Evolutionary conservation across 2,797 vertebrate species (phyloP), one percentile per base, ranked within the genome.

Genomic region (Nothura maculosa): DNA sequence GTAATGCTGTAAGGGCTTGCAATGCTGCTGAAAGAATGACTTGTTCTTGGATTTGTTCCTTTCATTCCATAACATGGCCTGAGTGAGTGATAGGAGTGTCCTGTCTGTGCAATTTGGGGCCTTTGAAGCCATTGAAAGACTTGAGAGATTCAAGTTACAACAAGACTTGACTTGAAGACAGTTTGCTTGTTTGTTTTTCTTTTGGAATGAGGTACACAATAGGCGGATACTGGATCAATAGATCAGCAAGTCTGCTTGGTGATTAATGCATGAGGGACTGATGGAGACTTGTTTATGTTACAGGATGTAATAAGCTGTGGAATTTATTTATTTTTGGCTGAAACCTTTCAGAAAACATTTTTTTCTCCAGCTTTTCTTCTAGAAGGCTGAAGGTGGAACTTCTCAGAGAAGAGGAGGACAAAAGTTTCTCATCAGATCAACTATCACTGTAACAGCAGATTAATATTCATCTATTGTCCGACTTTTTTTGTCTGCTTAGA

Each of bases 401-500:
- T 5, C 36, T 6, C 5, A 14, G 32, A 32, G 40, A 72, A 54
- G 25, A 58, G 28, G n/a, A 16, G 18, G 6, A 48, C 61, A 60
- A 36, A 5, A 36, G 19, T 62, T 20, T 28, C 7, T 67, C 9
- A 27, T 83, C 60, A 50, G n/a, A 22, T 55, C 24, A 45, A 80
- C 27, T 25, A 48, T n/a, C 10, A 25, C 13, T 20, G 48, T 22
- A 66, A 42, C 18, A 24, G 28, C 5, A 60, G 40, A 34, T 50
- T 18, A 42, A 10, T 42, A 68, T 25, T 66, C n/a, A 1, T 61
- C 13, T 61, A 28, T 30, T 57, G 5, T 8, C 13, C 22, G 4
- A 36, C 78, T 94, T 90, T 7, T 74, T 57, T n/a, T 50, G 28
- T 32, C 83, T 43, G 17, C 32, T 91, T 70, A 47, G 48, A 32